A percentile compares a stretch with the other conserved stretches of the same genome.
phyloP scores from a whole-genome alignment of 2,888 invertebrate genomes.

The Trachelus iudaicus region DNA sequence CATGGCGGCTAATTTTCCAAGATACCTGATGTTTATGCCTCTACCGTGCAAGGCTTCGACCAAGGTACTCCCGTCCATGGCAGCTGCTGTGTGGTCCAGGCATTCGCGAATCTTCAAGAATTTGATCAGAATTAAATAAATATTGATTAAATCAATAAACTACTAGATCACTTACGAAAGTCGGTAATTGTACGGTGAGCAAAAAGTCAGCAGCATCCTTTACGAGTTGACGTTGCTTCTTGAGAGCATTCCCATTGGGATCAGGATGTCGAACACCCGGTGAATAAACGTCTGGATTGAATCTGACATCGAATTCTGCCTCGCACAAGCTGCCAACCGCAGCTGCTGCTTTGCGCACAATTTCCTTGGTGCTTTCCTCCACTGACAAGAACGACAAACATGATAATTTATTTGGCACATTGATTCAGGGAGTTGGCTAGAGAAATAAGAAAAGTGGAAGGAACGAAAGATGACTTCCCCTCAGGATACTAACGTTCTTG shows the following conservation, averaged over 20 bases:
- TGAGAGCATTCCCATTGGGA: constrained; percentile 75
- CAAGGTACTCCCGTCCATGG: constrained; percentile 94
- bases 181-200: constrained; percentile 92
- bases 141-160: not conserved
- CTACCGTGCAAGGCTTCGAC: constrained; percentile 94
- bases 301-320: constrained; percentile 95
- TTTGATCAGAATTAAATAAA: not conserved
- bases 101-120: constrained; percentile 82
- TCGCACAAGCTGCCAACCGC: constrained; percentile 96
- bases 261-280: constrained; percentile 90
- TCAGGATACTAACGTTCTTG: constrained; percentile 71
- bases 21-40: constrained; percentile 96
- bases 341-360: constrained; percentile 88
- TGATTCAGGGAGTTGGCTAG: not conserved
- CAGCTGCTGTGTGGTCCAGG: constrained; percentile 90
- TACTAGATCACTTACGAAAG: constrained; percentile 76
- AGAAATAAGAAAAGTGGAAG: constrained; percentile 4
- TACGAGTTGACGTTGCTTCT: constrained; percentile 89
- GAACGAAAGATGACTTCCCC: constrained; percentile 35
- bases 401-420: not conserved
- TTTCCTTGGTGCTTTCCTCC: constrained; percentile 88
- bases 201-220: constrained; percentile 97
- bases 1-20: constrained; percentile 90
- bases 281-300: constrained; percentile 98
- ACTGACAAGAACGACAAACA: constrained; percentile 66